phyloP scores from a whole-genome alignment of 2,113 vertebrate species.

The Abramis brama region DNA sequence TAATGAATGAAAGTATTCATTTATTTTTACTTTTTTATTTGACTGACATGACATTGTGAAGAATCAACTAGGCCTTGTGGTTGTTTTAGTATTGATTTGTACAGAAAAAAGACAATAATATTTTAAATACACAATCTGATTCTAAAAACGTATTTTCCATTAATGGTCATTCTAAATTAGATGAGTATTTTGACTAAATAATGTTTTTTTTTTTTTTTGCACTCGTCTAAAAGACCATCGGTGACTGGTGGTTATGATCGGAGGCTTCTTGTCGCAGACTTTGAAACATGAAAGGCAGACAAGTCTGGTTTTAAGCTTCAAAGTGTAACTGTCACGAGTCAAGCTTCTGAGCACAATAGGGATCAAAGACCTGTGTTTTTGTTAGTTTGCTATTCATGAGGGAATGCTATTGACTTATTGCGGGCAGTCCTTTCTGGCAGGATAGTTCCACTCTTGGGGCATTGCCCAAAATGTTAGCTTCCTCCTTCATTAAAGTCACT shows the following conservation, averaged over 20 bases:
- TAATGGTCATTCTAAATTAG: not conserved
- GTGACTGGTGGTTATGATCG: not conserved
- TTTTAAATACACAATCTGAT: not conserved
- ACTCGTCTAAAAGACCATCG: not conserved
- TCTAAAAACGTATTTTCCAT: not conserved
- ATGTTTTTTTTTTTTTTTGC: not conserved
- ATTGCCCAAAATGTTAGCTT: slow-evolving; percentile 35
- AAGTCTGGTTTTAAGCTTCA: slow-evolving; percentile 9
- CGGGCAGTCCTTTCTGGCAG: slow-evolving; percentile 10
- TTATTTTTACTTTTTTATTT: not conserved
- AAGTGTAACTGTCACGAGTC: slow-evolving; percentile 45
- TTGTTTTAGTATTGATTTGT: not conserved
- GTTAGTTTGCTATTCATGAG: slow-evolving; percentile 22
- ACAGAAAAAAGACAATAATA: not conserved
- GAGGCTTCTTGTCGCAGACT: not conserved
- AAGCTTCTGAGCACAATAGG: slow-evolving; percentile 43
- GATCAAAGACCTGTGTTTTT: slow-evolving; percentile 39
- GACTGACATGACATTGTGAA: not conserved
- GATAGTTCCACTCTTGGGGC: slow-evolving; percentile 25
- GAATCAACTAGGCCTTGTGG: not conserved
- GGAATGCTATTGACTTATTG: slow-evolving; percentile 30
- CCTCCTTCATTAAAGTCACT: slow-evolving; percentile 44
- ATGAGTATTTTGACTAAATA: not conserved
- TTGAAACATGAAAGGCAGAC: not conserved
- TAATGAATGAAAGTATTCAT: not conserved